Base-by-base conservation (phyloP, 2,888 invertebrate genomes). In the Chrysina gloriosa region DNA sequence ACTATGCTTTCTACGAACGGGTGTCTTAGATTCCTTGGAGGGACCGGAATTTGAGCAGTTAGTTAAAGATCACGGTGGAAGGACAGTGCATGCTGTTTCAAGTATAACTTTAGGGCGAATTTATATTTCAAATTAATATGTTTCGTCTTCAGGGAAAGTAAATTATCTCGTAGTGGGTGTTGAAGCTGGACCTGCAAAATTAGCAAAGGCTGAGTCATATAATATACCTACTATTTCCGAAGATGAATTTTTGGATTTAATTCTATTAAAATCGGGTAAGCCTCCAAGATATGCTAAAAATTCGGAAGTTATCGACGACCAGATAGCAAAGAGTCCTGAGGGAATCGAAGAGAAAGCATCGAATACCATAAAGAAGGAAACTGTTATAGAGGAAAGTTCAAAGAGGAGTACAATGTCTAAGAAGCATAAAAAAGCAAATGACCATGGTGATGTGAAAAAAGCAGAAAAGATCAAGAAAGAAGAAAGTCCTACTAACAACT, bases 21-120 rank as follows among this genome's bases (percentile, higher is more conserved):
- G 96, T 29, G 92, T 96, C 1, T 84, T 96, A 48, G 96, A 97
- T 77, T 95, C 95, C 0, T 85, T 97, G 73, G 95, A 95, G 75
- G 86, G 93, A 9, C 93, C 95, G 3, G 95, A 95, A 76, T 89
- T 92, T 2, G 86, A 87, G 31, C 88, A 87, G 0, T 84, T 95
- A 3, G 89, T 97, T 9, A 89, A 88, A 66, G 89, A 90, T 73
- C 92, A 92, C 81, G 95, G 96, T 0, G 97, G 96, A 0, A 88
- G 89, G 78, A 86, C 93, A 1, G 91, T 93, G 69, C 86, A 85
- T 39, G 84, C 86, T 45, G 86, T 97, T 16, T 94, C 95, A 68
- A 84, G 92, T 90, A 72, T 76, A 75, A 7, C 7, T 2, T 45
- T 19, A 9, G 6, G 19, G 9, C 9, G 5, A n/a, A 19, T 45